These are phyloP conservation scores for Folsomia candida DNA, from an alignment of 2,888 invertebrate species.

Conservation along the genomic window DNA sequence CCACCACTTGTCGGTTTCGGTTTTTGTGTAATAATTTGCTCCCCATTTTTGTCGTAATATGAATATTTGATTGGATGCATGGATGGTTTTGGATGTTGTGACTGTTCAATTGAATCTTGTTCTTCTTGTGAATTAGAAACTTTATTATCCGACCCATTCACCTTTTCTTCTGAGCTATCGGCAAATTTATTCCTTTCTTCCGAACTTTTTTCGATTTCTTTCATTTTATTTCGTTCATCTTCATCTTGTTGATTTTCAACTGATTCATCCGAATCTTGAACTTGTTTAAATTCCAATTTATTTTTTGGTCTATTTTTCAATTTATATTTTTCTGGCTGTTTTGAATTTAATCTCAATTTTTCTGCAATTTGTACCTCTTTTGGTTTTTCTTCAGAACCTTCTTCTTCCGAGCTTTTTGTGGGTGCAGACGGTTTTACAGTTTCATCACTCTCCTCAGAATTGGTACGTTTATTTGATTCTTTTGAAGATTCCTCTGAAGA, in stretches of 20 bases:
- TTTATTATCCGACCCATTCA: constrained; percentile 5
- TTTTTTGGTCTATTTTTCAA: background rate
- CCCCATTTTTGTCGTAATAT: background rate
- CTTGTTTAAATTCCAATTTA: background rate
- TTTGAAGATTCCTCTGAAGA: background rate
- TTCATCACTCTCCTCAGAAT: background rate
- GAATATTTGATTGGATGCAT: background rate
- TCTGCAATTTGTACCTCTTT: background rate
- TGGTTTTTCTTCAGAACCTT: background rate
- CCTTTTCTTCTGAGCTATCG: background rate
- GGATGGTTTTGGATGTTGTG: too few species aligned
- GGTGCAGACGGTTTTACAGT: too few species aligned
- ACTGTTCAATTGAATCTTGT: background rate
- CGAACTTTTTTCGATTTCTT: background rate
- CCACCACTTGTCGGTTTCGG: background rate
- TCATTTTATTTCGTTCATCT: background rate
- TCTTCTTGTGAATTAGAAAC: constrained; percentile 17
- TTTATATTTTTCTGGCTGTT: background rate
- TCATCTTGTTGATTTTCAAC: background rate
- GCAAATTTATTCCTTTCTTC: too few species aligned
- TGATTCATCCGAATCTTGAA: background rate
- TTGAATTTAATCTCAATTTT: background rate
- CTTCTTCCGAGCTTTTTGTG: background rate
- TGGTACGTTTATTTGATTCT: background rate
- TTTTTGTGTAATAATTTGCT: background rate